These are phyloP conservation scores for Scartelaos histophorus DNA, from an alignment of 2,113 vertebrate species.

Conservation along the genomic window DNA sequence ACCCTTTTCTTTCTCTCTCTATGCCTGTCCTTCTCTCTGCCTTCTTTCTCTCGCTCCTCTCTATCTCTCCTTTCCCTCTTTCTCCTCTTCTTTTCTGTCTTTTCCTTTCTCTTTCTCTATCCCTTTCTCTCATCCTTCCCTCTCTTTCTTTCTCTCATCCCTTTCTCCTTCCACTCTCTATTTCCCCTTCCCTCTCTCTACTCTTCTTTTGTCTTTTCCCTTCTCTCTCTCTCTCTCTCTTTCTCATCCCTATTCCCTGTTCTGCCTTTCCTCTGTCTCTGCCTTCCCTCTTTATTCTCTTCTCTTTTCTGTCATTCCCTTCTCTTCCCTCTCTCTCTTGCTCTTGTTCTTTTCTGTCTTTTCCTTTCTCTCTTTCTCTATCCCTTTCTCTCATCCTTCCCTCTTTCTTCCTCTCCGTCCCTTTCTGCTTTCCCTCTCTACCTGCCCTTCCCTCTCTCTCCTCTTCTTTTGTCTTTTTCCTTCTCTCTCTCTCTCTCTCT, in stretches of 20 bases:
- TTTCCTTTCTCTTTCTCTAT: neutral
- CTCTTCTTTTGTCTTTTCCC: too few relatives aligned
- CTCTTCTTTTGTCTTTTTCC: neutral
- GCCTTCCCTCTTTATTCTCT: constrained; percentile 3
- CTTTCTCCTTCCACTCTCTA: constrained; percentile 22
- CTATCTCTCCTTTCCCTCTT: constrained; percentile 23
- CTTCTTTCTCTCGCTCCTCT: neutral
- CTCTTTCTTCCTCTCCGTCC: too few relatives aligned
- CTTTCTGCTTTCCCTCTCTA: too few relatives aligned
- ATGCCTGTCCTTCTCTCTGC: constrained; percentile 29
- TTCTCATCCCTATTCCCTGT: neutral
- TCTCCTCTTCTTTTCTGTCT: neutral
- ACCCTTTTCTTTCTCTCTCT: neutral
- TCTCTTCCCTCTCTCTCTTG: too few relatives aligned
- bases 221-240: constrained; percentile 20
- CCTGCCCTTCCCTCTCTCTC: constrained; percentile 1
- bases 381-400: too few relatives aligned
- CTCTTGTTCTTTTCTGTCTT: too few relatives aligned
- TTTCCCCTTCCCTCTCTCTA: constrained; percentile 17
- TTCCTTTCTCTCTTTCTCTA: constrained; percentile 18
- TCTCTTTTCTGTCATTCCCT: constrained; percentile 6
- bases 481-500: neutral
- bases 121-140: too few relatives aligned
- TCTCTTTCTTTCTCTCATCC: constrained; percentile 21
- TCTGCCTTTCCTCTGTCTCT: constrained; percentile 22